phyloP scores from a whole-genome alignment of 1,140 invertebrate genomes.

The Hycleus cichorii region DNA sequence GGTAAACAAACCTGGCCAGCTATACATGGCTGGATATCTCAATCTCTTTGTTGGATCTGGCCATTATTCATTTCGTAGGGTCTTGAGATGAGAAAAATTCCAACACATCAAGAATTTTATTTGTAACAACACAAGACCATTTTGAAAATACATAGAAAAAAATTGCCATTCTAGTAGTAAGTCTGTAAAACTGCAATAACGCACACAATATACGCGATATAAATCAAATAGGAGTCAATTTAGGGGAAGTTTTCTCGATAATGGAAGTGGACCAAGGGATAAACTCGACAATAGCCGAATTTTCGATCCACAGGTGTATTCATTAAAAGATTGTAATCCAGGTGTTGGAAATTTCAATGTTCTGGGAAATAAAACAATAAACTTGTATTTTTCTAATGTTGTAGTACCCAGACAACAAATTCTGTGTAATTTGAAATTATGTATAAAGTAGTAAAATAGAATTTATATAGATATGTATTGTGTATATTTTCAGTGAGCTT shows the following conservation, averaged over 20 bases:
- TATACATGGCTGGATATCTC: constrained; percentile 24
- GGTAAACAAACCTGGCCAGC: constrained; percentile 19
- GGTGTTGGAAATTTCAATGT: no score
- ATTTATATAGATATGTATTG: no score
- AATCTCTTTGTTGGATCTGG: constrained; percentile 27
- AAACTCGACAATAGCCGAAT: background rate
- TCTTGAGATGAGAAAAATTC: constrained; percentile 20
- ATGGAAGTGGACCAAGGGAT: background rate
- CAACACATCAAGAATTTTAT: constrained; percentile 13
- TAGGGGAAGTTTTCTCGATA: constrained; percentile 8
- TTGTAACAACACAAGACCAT: no score
- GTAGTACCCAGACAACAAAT: no score
- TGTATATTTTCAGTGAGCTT: constrained; percentile 10
- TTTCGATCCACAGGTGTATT: constrained; percentile 11
- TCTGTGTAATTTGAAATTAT: background rate
- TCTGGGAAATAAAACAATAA: no score
- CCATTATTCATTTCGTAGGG: constrained; percentile 26
- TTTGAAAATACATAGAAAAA: no score
- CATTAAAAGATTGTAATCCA: no score
- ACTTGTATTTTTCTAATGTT: no score
- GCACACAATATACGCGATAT: background rate
- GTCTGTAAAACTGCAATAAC: no score
- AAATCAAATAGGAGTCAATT: constrained; percentile 11
- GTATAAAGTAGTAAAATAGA: constrained; percentile 10
- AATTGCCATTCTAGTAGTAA: no score